Evolutionary conservation across 2,113 vertebrate species (phyloP).

Genomic region (Anarrhichthys ocellatus): DNA sequence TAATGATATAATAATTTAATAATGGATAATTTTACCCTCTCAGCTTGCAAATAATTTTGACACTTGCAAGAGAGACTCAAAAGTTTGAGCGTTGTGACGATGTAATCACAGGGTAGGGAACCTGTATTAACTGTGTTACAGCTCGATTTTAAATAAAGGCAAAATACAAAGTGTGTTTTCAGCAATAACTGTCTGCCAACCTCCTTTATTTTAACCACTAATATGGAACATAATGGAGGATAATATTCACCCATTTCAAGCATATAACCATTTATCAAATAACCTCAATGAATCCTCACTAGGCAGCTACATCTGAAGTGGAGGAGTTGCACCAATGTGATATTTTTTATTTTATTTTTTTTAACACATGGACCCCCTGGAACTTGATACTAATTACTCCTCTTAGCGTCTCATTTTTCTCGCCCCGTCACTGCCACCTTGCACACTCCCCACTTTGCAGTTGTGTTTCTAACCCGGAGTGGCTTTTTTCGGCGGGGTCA

Average conservation of each 20-base stretch:
- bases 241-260: constrained; percentile 1
- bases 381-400: constrained; percentile 71
- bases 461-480: constrained; percentile 66
- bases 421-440: constrained; percentile 67
- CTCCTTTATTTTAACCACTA: background rate
- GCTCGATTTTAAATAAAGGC: background rate
- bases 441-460: constrained; percentile 54
- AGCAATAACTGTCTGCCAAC: background rate
- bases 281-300: constrained; percentile 22
- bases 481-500: constrained; percentile 65
- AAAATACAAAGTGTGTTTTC: background rate
- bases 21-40: background rate
- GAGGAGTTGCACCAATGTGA: background rate
- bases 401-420: constrained; percentile 57
- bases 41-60: constrained; percentile 1
- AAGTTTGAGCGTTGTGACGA: constrained; percentile 6
- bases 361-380: constrained; percentile 3
- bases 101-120: constrained; percentile 11
- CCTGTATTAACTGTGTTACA: background rate
- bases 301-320: constrained; percentile 46
- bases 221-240: background rate
- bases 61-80: background rate
- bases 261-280: background rate
- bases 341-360: constrained; percentile 6
- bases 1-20: background rate